phyloP scores from a whole-genome alignment of 2,797 vertebrate species.

The Ptychadena robeensis region DNA sequence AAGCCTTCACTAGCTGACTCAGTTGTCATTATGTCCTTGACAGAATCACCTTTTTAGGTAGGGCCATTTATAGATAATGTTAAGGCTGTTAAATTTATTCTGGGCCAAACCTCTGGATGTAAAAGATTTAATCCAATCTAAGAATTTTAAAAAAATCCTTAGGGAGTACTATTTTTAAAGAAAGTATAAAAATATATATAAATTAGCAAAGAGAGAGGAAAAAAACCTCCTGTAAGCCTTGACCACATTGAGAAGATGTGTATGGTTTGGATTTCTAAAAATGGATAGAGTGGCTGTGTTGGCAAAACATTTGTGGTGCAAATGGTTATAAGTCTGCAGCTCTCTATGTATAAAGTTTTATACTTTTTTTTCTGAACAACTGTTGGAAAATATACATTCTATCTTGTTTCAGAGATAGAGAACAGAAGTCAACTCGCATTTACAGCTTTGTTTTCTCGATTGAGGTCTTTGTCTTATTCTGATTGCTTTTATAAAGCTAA shows the following conservation, averaged over 20 bases:
- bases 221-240: too few species aligned
- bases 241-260: too few species aligned
- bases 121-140: not conserved
- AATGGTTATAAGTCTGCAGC: not conserved
- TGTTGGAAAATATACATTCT: not conserved
- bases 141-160: not conserved
- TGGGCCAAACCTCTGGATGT: not conserved
- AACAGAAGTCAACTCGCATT: conserved; percentile 22
- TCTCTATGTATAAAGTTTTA: not conserved
- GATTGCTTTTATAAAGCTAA: conserved; percentile 40
- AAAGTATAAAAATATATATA: too few species aligned
- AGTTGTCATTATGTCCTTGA: too few species aligned
- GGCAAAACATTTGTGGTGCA: not conserved
- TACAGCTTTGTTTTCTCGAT: conserved; percentile 7
- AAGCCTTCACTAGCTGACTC: too few species aligned
- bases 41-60: too few species aligned
- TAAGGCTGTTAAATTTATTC: too few species aligned
- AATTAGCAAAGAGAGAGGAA: too few species aligned
- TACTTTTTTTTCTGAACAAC: not conserved
- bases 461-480: conserved; percentile 36
- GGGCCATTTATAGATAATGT: too few species aligned
- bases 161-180: not conserved
- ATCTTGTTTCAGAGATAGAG: not conserved
- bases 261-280: too few species aligned
- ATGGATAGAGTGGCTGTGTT: not conserved